Percentiles rank a stretch among this genome's conserved stretches.
Conservation (phyloP, 2,113 vertebrate species). For the Stigmatopora nigra region DNA sequence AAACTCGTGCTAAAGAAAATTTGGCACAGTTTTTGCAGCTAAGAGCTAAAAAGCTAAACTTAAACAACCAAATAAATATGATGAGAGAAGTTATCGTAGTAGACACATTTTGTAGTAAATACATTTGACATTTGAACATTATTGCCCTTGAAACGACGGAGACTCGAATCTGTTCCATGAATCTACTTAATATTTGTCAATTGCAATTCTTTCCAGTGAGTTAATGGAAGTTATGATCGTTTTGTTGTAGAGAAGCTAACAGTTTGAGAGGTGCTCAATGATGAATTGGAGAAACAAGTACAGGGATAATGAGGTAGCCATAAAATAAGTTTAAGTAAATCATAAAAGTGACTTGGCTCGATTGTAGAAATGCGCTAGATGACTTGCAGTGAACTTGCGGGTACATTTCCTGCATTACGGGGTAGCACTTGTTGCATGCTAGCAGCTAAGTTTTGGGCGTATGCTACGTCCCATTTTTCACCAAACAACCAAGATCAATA, state of each 20-base stretch:
- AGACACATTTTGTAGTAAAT: too few species aligned
- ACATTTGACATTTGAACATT: too few species aligned
- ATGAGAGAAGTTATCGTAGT: too few species aligned
- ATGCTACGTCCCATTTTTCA: slow-evolving; percentile 15
- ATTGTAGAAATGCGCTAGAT: background rate
- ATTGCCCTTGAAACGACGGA: background rate
- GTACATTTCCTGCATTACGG: slow-evolving; percentile 8
- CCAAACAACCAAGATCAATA: background rate
- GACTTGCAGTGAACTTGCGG: background rate
- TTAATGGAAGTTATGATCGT: background rate
- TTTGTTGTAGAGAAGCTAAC: background rate
- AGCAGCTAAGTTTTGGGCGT: slow-evolving; percentile 61
- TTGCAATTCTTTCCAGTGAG: background rate
- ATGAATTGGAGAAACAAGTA: background rate
- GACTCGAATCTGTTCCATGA: background rate
- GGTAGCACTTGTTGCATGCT: slow-evolving; percentile 61
- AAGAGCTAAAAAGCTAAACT: too few species aligned
- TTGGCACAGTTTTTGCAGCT: too few species aligned
- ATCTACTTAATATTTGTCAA: background rate
- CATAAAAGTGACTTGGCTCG: background rate
- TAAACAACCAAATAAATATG: too few species aligned
- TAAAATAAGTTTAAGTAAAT: background rate
- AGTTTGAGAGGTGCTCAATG: background rate
- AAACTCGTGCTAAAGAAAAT: too few species aligned
- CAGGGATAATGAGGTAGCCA: background rate